Conservation (phyloP, 37 sponge, comb jelly and placozoan species). For the Eunapius fragilis region DNA sequence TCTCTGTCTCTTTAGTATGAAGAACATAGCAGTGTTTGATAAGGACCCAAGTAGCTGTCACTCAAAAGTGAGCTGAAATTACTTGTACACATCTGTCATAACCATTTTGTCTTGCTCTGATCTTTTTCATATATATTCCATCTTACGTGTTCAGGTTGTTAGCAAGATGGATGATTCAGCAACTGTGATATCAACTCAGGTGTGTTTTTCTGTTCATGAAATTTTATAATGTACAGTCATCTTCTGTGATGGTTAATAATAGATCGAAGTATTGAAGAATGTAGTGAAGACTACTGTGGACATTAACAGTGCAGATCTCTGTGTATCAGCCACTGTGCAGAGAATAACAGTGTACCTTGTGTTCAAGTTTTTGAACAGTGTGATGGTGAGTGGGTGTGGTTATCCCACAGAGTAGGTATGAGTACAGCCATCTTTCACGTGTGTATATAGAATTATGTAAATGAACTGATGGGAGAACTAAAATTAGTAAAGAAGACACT, state of each 20-base stretch:
- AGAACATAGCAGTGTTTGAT: slow-evolving; percentile 2
- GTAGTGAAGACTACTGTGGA: not conserved
- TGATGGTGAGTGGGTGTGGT: not conserved
- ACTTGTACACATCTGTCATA: not conserved
- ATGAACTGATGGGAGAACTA: not conserved
- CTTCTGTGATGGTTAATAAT: not conserved
- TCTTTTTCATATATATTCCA: not conserved
- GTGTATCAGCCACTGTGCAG: slow-evolving; percentile 26
- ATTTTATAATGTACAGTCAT: not conserved
- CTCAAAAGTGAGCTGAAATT: slow-evolving; percentile 12
- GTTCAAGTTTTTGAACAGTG: slow-evolving; percentile 36
- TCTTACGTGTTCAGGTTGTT: not conserved
- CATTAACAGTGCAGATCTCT: slow-evolving; percentile 19
- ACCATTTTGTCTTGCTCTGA: not conserved
- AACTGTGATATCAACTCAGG: not conserved
- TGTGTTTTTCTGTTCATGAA: not conserved
- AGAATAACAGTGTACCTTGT: slow-evolving; percentile 28
- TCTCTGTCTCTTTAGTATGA: slow-evolving; percentile 18
- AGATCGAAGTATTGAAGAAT: not conserved
- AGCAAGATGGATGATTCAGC: not conserved
- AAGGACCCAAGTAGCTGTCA: slow-evolving; percentile 19
- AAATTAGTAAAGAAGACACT: not conserved
- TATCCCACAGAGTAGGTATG: not conserved
- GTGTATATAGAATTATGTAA: not conserved
- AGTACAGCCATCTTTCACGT: not conserved